Base-by-base conservation (phyloP, 2,797 vertebrate species). In the Phalloptychus januarius region DNA sequence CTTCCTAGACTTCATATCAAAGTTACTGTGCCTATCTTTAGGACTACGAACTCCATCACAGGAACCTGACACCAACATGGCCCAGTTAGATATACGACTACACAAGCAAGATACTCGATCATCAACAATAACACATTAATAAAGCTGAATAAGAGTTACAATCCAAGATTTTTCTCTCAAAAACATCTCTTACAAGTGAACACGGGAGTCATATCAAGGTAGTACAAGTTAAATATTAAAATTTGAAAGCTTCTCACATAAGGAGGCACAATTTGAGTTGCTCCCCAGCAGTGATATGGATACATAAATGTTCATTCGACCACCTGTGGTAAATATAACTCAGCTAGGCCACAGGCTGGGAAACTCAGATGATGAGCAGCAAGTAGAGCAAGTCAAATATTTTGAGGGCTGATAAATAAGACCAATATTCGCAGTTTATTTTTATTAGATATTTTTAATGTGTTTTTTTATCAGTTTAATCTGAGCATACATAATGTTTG, bases 1-100 rank as follows among this genome's bases (percentile, higher is more conserved):
- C 78, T 87, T 83, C 77, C 38, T 85, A 36, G 70, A 70, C 63
- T 69, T 50, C 56, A 70, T 77, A 84, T 86, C 80, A 79, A 69
- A 86, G 79, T 75, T 46, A 72, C 74, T 45, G 46, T 11, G 82
- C 54, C 92, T 89, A 89, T 92, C 84, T 93, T 91, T 86, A 89
- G 90, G 82, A 82, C 74, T 65, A 25, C 87, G 83, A 89, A 92
- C 85, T 81, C 80, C 25, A 54, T 85, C 79, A 90, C 85, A 87
- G 54, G 83, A 92, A 85, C 72, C 79, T 80, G 91, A 93, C 76
- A 92, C 89, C 83, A 78, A 38, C 38, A 11, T 5, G 4, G 15
- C 5, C 75, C 67, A 45, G 69, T 23, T 58, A 65, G 48, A 77
- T 71, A 48, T 44, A 23, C 3, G 5, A 74, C 46, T 74, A 7